Evolutionary conservation across 2,113 vertebrate genomes (phyloP).

Genomic region (Amia ocellicauda): DNA sequence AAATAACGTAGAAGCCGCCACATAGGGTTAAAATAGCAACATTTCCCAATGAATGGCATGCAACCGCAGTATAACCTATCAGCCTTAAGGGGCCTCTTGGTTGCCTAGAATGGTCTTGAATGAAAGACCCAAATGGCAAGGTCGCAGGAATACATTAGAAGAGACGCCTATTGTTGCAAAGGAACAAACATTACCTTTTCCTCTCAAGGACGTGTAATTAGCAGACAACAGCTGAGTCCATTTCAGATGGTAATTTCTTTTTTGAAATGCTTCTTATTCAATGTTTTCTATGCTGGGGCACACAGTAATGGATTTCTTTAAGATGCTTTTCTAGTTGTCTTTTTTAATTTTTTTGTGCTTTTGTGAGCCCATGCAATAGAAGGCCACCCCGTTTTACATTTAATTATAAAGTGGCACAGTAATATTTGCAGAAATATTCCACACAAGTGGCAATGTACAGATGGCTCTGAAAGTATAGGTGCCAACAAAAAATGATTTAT

Average conservation of each 20-base stretch:
- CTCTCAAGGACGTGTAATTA: slow-evolving; percentile 77
- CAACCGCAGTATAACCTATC: slow-evolving; percentile 47
- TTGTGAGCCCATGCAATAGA: slow-evolving; percentile 36
- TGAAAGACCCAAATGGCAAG: slow-evolving; percentile 57
- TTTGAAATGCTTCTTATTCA: slow-evolving; percentile 61
- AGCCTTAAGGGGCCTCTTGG: slow-evolving; percentile 45
- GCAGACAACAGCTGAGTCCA: slow-evolving; percentile 76
- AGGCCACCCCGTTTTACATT: slow-evolving; percentile 44
- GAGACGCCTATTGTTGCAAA: slow-evolving; percentile 59
- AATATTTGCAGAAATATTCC: slow-evolving; percentile 21
- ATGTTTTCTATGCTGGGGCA: slow-evolving; percentile 48
- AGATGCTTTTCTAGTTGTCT: slow-evolving; percentile 50
- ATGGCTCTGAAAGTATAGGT: no score
- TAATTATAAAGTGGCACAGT: slow-evolving; percentile 41
- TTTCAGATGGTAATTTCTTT: slow-evolving; percentile 68
- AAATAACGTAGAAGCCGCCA: background rate
- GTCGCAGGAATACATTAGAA: slow-evolving; percentile 64
- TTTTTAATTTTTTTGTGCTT: slow-evolving; percentile 52
- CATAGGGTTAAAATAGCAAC: slow-evolving; percentile 47
- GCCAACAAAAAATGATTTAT: no score
- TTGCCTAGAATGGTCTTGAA: slow-evolving; percentile 63
- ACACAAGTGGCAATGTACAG: background rate
- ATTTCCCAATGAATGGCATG: slow-evolving; percentile 51
- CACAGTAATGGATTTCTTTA: slow-evolving; percentile 43
- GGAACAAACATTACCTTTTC: slow-evolving; percentile 51